Evolutionary conservation across 2,113 vertebrate species (phyloP).

Genomic region (Petrocephalus microphthalmus): DNA sequence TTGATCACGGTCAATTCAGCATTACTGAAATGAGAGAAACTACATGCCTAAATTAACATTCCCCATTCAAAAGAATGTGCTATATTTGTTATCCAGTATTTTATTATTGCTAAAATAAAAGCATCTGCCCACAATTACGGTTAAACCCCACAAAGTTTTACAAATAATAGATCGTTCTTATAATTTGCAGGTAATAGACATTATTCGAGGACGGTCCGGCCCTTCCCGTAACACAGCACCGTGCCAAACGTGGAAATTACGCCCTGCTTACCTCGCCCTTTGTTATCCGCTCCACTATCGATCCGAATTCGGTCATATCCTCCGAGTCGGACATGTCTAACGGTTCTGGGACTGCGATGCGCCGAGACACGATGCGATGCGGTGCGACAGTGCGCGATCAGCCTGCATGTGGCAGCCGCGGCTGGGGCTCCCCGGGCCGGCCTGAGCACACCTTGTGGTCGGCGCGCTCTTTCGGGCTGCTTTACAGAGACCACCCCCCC

Average conservation of each 20-base stretch:
- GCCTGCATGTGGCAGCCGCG: not conserved
- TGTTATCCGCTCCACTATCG: slow-evolving; percentile 76
- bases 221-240: not conserved
- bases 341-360: slow-evolving; percentile 2
- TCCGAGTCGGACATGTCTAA: slow-evolving; percentile 66
- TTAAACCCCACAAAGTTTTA: not conserved
- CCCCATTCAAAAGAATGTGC: not conserved
- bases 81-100: not conserved
- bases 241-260: not conserved
- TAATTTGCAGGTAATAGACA: not conserved
- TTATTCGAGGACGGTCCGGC: not conserved
- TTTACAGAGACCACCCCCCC: not conserved
- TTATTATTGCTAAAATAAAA: not conserved
- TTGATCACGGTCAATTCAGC: not conserved
- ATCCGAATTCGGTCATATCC: slow-evolving; percentile 69
- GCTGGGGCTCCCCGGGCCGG: not conserved
- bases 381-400: not conserved
- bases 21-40: too few relatives aligned
- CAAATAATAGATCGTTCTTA: not conserved
- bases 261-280: slow-evolving; percentile 72
- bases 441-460: not conserved
- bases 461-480: not conserved
- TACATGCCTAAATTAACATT: not conserved
- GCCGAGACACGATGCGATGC: not conserved
- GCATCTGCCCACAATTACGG: not conserved